These are phyloP conservation scores for Phainopepla nitens DNA, from an alignment of 2,113 vertebrate genomes.

Conservation along the genomic window DNA sequence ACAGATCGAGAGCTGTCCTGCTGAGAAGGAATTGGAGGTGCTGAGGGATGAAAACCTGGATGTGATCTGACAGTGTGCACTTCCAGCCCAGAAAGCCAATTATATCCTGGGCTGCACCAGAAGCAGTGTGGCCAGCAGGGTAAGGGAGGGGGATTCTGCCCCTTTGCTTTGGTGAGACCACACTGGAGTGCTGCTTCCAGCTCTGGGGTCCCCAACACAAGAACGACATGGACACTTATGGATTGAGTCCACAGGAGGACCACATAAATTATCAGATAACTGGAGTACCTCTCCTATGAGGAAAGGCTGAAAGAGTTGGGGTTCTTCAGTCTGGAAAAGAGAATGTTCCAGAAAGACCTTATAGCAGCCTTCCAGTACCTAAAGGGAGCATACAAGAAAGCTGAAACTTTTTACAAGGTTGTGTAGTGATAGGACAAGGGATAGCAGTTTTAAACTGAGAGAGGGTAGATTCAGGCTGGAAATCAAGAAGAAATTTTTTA, in stretches of 20 bases:
- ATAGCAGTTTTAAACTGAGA: background rate
- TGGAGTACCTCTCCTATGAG: background rate
- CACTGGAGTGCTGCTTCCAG: background rate
- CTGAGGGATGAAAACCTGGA: background rate
- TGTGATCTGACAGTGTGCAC: rapidly evolving
- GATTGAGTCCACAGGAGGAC: background rate
- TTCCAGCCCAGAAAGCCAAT: background rate
- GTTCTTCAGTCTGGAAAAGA: background rate
- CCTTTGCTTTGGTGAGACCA: background rate
- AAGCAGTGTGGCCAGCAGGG: rapidly evolving
- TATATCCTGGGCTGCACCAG: background rate
- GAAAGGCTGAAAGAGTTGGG: background rate
- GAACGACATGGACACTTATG: rapidly evolving
- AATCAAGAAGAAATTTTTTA: background rate
- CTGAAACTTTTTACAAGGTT: background rate
- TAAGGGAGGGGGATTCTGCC: background rate
- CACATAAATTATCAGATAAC: background rate
- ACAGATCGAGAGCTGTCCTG: background rate
- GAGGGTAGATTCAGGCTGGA: background rate
- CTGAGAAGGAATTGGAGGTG: background rate
- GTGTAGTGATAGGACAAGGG: background rate
- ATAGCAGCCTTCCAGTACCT: background rate
- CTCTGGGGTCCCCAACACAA: background rate
- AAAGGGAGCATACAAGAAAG: background rate
- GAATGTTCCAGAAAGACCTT: background rate